These are phyloP conservation scores for Notamacropus eugenii DNA, from an alignment of 2,797 vertebrate genomes.

Conservation along the genomic window DNA sequence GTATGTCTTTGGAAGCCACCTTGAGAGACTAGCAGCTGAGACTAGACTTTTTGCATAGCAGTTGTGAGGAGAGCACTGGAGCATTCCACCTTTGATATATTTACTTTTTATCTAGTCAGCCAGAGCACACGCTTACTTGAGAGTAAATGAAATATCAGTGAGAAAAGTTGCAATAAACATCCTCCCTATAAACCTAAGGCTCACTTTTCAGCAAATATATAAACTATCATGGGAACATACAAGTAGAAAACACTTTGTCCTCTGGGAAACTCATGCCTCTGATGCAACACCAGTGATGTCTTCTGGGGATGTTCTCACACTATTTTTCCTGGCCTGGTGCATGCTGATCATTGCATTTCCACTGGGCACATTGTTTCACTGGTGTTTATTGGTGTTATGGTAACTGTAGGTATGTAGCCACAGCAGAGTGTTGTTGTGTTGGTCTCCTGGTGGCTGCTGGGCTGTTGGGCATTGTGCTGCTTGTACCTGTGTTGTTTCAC, in stretches of 20 bases:
- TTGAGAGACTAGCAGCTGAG: background rate
- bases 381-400: too few relatives aligned
- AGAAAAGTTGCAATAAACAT: background rate
- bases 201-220: background rate
- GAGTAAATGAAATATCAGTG: background rate
- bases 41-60: background rate
- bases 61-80: background rate
- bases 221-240: background rate
- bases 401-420: too few relatives aligned
- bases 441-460: background rate
- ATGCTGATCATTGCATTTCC: too few relatives aligned
- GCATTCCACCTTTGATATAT: background rate
- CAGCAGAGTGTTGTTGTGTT: background rate
- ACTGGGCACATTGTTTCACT: too few relatives aligned
- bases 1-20: background rate
- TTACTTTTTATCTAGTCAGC: background rate
- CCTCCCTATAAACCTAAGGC: background rate
- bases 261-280: background rate
- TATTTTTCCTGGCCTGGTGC: too few relatives aligned
- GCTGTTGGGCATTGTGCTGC: background rate
- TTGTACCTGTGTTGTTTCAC: too few relatives aligned
- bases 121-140: background rate
- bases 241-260: background rate
- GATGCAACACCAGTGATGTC: background rate
- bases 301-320: background rate